phyloP scores from a whole-genome alignment of 2,113 vertebrate genomes.

The Coreoperca whiteheadi region DNA sequence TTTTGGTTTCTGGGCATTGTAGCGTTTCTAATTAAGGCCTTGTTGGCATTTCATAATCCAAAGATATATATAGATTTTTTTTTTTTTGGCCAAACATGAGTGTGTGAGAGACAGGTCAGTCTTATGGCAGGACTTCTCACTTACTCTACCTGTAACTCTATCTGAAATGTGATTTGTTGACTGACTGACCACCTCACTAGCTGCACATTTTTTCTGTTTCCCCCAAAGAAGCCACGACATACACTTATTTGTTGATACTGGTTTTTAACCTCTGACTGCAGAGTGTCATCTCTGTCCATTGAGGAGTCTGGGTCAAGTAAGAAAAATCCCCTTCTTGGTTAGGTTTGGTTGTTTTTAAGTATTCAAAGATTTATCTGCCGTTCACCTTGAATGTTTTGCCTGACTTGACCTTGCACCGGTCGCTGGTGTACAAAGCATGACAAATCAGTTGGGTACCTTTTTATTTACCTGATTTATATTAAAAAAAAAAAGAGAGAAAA shows the following conservation, averaged over 20 bases:
- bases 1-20: constrained; percentile 17
- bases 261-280: constrained; percentile 30
- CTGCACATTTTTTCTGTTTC: constrained; percentile 24
- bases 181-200: constrained; percentile 5
- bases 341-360: constrained; percentile 37
- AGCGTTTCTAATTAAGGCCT: constrained; percentile 16
- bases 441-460: constrained; percentile 74
- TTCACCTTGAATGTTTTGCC: constrained; percentile 14
- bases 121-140: neutral
- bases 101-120: neutral
- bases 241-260: constrained; percentile 2
- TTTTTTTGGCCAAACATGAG: constrained; percentile 48
- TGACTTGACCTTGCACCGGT: constrained; percentile 37
- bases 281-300: neutral
- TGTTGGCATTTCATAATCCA: constrained; percentile 53
- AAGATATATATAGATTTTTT: too few relatives aligned
- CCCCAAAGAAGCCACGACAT: constrained; percentile 45
- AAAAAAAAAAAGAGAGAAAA: neutral
- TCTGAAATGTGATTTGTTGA: constrained; percentile 7
- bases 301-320: neutral
- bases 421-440: constrained; percentile 66
- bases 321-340: neutral
- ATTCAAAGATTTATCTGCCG: constrained; percentile 60
- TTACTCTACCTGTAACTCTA: neutral
- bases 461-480: constrained; percentile 51